Conservation (phyloP, 2,113 vertebrate genomes). For the Progne subis region DNA sequence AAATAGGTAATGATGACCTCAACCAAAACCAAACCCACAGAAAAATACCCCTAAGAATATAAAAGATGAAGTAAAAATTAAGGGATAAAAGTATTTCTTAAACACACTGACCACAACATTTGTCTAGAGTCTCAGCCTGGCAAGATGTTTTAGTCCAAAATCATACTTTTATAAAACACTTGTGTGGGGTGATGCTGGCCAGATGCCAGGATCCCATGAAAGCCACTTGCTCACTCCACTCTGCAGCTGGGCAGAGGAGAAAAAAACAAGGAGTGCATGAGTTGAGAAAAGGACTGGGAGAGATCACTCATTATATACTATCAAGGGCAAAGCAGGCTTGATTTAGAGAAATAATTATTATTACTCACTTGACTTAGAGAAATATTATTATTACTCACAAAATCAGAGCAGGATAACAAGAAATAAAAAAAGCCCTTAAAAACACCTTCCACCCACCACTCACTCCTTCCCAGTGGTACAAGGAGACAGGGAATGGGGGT, state of each 20-base stretch:
- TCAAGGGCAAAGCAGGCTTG: neutral
- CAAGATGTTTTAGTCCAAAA: neutral
- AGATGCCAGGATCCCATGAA: neutral
- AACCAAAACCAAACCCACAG: neutral
- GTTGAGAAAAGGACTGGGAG: neutral
- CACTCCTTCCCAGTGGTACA: accelerated
- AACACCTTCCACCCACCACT: neutral
- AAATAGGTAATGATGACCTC: neutral
- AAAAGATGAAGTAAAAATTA: neutral
- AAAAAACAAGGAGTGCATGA: neutral
- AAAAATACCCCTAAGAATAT: neutral
- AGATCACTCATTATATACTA: neutral
- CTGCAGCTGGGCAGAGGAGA: neutral
- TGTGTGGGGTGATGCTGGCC: neutral
- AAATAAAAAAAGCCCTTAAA: neutral
- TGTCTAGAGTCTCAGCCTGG: neutral
- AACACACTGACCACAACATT: neutral
- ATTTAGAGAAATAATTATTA: neutral
- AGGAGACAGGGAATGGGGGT: neutral
- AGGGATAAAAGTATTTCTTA: neutral
- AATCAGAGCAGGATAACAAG: neutral
- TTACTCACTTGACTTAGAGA: neutral
- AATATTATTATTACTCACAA: neutral
- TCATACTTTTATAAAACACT: neutral
- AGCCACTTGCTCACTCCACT: neutral